phyloP scores from a whole-genome alignment of 2,113 vertebrate species.

The Myrmophylax atrothorax region DNA sequence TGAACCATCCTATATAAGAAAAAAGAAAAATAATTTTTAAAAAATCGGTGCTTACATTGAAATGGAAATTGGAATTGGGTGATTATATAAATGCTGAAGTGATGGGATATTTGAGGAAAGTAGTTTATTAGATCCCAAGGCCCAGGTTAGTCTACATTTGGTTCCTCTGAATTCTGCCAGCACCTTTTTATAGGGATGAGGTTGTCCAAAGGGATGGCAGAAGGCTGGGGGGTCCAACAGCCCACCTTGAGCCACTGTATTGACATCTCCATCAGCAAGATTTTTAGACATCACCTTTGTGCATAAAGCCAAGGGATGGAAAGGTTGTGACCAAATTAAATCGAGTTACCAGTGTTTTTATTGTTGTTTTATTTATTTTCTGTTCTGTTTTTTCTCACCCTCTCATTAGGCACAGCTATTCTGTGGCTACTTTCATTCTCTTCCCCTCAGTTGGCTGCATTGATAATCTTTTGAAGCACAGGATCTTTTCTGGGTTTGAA shows the following conservation, averaged over 20 bases:
- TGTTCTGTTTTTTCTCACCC: background rate
- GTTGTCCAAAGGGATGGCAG: rapidly evolving
- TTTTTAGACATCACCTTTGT: background rate
- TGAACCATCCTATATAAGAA: background rate
- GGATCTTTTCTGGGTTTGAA: background rate
- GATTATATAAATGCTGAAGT: background rate
- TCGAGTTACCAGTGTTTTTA: background rate
- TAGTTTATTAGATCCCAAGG: background rate
- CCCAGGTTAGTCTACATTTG: background rate
- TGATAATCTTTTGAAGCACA: constrained; percentile 19
- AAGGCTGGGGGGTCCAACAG: rapidly evolving
- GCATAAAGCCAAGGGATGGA: background rate
- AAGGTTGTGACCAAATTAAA: background rate
- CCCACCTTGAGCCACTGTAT: background rate
- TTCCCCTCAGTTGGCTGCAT: background rate
- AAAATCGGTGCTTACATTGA: background rate
- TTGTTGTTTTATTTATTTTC: background rate
- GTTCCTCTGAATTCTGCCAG: background rate
- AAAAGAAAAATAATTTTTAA: background rate
- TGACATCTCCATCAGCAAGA: background rate
- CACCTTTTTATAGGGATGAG: background rate
- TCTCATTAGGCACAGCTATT: background rate
- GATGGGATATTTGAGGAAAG: rapidly evolving
- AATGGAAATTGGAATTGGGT: background rate
- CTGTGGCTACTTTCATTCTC: background rate